Conservation (phyloP, 2,888 invertebrate genomes). For the Trimorus sp. region DNA sequence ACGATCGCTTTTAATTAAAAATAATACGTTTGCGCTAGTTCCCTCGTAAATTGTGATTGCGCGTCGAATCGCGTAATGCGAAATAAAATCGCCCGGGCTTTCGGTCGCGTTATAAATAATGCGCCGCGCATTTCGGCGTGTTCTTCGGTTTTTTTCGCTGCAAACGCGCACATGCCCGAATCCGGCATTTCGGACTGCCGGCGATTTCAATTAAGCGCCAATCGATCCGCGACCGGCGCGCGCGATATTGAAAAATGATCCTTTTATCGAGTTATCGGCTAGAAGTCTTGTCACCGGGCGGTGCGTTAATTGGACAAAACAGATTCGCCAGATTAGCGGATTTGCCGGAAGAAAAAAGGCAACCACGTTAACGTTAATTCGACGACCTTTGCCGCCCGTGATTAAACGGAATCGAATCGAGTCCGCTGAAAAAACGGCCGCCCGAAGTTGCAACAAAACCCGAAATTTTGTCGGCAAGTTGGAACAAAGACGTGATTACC, state of each 20-base stretch:
- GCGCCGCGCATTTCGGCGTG: no score
- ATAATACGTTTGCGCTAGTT: conserved; percentile 41
- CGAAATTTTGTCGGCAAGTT: conserved; percentile 46
- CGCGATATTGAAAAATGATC: conserved; percentile 27
- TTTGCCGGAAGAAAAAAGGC: no score
- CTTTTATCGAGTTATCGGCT: conserved; percentile 9
- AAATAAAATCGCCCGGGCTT: conserved; percentile 14
- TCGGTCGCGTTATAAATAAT: neutral
- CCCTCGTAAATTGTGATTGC: conserved; percentile 37
- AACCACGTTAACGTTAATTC: no score
- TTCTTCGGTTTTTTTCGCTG: neutral
- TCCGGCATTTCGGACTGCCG: no score
- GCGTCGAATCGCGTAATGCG: conserved; percentile 20
- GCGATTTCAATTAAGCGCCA: conserved; percentile 18
- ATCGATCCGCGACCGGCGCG: conserved; percentile 17
- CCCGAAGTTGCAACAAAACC: conserved; percentile 7
- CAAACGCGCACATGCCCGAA: no score
- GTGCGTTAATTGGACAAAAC: conserved; percentile 14
- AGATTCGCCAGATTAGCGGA: no score
- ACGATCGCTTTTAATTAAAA: conserved; percentile 51
- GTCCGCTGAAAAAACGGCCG: no score
- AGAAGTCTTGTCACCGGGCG: conserved; percentile 13
- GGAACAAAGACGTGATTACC: conserved; percentile 66
- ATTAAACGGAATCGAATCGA: no score
- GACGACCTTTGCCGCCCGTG: no score